These are phyloP conservation scores for Ivindomyrus marchei DNA, from an alignment of 2,113 vertebrate species.

Conservation along the genomic window DNA sequence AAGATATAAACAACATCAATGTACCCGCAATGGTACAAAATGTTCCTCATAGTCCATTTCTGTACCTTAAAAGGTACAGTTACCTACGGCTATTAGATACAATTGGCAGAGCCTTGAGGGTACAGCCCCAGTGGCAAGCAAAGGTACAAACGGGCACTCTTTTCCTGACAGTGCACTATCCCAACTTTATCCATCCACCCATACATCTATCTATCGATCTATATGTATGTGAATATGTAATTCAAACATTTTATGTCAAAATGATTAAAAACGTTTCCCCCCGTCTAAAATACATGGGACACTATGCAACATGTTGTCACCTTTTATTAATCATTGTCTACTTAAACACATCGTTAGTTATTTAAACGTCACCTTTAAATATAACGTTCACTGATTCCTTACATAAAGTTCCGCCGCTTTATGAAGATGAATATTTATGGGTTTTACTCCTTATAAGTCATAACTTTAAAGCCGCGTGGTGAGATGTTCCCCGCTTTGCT, in stretches of 20 bases:
- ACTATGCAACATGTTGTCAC: background rate
- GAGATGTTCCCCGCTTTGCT: background rate
- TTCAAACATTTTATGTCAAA: background rate
- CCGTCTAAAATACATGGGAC: background rate
- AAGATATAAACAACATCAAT: too few relatives aligned
- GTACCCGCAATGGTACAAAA: too few relatives aligned
- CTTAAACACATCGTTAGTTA: background rate
- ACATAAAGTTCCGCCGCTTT: background rate
- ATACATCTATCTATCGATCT: background rate
- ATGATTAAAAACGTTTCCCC: background rate
- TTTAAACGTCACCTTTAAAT: background rate
- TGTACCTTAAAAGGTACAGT: too few relatives aligned
- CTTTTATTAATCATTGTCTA: background rate
- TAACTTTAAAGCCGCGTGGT: background rate
- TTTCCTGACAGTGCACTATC: background rate
- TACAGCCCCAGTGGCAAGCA: too few relatives aligned
- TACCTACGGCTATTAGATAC: too few relatives aligned
- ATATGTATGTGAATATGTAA: background rate
- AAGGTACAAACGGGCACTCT: background rate
- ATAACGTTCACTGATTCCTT: background rate
- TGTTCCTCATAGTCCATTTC: too few relatives aligned
- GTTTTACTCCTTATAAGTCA: background rate
- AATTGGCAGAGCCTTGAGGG: too few relatives aligned
- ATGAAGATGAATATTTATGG: background rate
- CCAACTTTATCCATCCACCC: background rate